Percentiles rank a stretch among this genome's conserved stretches.
These are phyloP conservation scores for Drosophila stalkeri DNA, from an alignment of 2,888 invertebrate species.

Conservation along the genomic window DNA sequence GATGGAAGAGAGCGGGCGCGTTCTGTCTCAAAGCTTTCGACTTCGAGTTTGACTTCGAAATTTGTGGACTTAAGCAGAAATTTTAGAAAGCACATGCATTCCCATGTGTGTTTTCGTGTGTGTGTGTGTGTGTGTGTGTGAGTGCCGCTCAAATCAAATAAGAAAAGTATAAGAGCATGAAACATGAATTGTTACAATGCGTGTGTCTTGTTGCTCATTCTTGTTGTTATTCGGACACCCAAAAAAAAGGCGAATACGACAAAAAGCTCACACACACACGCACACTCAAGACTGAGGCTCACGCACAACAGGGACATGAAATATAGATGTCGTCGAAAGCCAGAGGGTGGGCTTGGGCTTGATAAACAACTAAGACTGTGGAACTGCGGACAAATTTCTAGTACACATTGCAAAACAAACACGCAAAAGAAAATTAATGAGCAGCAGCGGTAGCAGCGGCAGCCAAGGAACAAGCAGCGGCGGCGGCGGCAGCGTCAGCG, in stretches of 20 bases:
- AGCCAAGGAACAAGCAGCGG: neutral
- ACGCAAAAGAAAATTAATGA: constrained; percentile 34
- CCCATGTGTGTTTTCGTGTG: constrained; percentile 4
- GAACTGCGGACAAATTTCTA: constrained; percentile 26
- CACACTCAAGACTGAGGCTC: constrained; percentile 12
- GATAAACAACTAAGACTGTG: constrained; percentile 16
- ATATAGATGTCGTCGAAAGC: constrained; percentile 26
- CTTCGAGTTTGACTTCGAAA: constrained; percentile 33
- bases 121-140: constrained; percentile 6
- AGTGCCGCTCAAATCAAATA: constrained; percentile 13
- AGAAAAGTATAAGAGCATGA: constrained; percentile 30
- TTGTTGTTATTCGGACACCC: neutral
- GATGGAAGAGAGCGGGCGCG: neutral
- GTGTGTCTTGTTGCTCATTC: constrained; percentile 9
- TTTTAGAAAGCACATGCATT: constrained; percentile 38
- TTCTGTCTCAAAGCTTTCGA: constrained; percentile 31
- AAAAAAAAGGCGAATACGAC: neutral
- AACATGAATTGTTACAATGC: constrained; percentile 13
- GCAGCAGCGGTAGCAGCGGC: neutral
- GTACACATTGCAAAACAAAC: constrained; percentile 25
- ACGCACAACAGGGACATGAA: constrained; percentile 36
- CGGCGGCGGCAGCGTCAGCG: neutral
- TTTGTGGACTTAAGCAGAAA: constrained; percentile 10
- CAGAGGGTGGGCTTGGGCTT: neutral
- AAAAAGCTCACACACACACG: constrained; percentile 15